Evolutionary conservation across 1,140 invertebrate genomes (phyloP).

Genomic region (Pseudomyrmex dendroicus): DNA sequence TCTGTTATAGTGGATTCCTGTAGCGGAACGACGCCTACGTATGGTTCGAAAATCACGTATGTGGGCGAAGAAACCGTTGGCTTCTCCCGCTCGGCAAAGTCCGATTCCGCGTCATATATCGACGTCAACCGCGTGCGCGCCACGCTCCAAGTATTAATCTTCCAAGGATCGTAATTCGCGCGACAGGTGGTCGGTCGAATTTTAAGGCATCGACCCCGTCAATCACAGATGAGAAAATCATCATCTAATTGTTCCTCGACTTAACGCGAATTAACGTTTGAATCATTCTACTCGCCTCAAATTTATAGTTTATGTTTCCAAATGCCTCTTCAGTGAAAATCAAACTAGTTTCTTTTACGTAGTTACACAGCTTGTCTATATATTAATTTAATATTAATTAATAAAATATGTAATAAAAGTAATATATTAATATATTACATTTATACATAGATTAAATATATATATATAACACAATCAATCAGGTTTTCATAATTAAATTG

Average conservation of each 20-base stretch:
- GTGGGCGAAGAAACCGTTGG: background rate
- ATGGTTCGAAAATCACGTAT: background rate
- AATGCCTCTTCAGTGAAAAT: too few relatives aligned
- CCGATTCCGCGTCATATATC: constrained; percentile 6
- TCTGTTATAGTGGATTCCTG: background rate
- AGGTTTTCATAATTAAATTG: background rate
- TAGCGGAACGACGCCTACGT: constrained; percentile 6
- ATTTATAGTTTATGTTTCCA: too few relatives aligned
- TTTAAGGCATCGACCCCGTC: constrained; percentile 8
- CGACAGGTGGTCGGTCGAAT: constrained; percentile 62
- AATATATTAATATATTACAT: too few relatives aligned
- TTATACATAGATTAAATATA: too few relatives aligned
- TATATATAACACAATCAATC: background rate
- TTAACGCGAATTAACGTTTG: background rate
- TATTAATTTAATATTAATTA: too few relatives aligned
- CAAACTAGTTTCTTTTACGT: too few relatives aligned
- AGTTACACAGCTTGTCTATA: too few relatives aligned
- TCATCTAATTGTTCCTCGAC: background rate
- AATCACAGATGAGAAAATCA: constrained; percentile 22
- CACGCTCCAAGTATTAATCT: constrained; percentile 53
- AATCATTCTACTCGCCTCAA: too few relatives aligned
- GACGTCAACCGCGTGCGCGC: background rate
- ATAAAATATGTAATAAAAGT: too few relatives aligned
- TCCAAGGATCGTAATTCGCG: constrained; percentile 55
- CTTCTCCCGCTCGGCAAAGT: constrained; percentile 1